These are phyloP conservation scores for Oscheius onirici DNA, from an alignment of 2,888 invertebrate species.

Conservation along the genomic window DNA sequence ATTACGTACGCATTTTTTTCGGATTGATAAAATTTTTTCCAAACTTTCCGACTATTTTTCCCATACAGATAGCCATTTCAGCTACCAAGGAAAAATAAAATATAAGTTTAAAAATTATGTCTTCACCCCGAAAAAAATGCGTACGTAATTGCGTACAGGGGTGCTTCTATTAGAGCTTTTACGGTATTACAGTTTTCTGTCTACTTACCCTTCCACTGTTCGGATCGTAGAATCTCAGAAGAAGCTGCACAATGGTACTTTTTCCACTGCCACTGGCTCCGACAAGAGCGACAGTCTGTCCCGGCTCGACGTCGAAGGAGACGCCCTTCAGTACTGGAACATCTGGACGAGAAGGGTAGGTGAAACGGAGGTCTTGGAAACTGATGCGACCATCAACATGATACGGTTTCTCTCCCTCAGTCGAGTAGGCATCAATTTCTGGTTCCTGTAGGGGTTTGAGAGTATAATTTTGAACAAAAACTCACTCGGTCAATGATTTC, in stretches of 20 bases:
- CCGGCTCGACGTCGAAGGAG: slow-evolving; percentile 54
- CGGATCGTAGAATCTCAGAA: slow-evolving; percentile 65
- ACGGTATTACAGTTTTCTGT: too few relatives aligned
- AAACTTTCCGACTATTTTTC: too few relatives aligned
- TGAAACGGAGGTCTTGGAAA: slow-evolving; percentile 73
- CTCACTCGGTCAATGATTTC: slow-evolving; percentile 73
- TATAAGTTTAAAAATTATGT: too few relatives aligned
- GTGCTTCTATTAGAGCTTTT: too few relatives aligned
- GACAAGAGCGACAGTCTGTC: slow-evolving; percentile 65
- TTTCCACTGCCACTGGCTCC: slow-evolving; percentile 68
- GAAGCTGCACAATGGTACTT: slow-evolving; percentile 58
- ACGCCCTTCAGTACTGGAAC: slow-evolving; percentile 65
- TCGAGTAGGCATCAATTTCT: slow-evolving; percentile 63
- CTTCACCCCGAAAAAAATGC: too few relatives aligned
- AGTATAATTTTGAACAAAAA: too few relatives aligned
- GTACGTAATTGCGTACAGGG: too few relatives aligned
- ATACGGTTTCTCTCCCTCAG: slow-evolving; percentile 72
- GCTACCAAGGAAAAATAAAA: too few relatives aligned
- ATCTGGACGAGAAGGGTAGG: slow-evolving; percentile 73
- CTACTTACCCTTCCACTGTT: slow-evolving; percentile 48
- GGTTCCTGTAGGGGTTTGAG: slow-evolving; percentile 44
- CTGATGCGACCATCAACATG: slow-evolving; percentile 72
- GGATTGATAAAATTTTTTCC: too few relatives aligned
- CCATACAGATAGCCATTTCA: too few relatives aligned
- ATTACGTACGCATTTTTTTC: too few relatives aligned